phyloP scores from a whole-genome alignment of 2,797 vertebrate species.

The Podarcis siculus region DNA sequence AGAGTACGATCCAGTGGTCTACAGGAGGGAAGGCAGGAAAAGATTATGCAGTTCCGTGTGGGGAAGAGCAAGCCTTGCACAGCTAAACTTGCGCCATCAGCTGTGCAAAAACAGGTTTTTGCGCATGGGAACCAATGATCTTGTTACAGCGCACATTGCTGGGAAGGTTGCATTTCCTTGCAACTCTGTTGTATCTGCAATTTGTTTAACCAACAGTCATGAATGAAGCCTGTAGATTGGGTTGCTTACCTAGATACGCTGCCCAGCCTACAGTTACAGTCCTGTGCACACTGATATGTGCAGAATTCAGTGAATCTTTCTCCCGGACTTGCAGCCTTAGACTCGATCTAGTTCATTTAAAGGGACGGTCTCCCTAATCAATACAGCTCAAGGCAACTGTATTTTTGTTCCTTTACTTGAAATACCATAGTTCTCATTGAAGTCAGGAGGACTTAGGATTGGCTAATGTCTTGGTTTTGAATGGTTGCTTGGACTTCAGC shows the following conservation, averaged over 20 bases:
- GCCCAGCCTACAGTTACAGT: neutral
- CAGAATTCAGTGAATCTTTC: neutral
- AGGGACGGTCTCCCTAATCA: neutral
- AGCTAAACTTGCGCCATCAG: too few relatives aligned
- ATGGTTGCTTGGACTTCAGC: too few relatives aligned
- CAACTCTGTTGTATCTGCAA: conserved; percentile 2
- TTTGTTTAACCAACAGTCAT: neutral
- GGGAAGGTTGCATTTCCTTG: neutral
- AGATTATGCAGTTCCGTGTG: neutral
- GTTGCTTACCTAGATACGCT: neutral
- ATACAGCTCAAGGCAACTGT: neutral
- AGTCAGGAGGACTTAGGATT: neutral
- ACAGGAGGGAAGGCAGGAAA: neutral
- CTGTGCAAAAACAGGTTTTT: neutral
- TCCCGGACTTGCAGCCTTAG: neutral
- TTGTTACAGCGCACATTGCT: neutral
- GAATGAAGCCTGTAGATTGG: fast-evolving
- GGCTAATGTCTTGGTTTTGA: neutral
- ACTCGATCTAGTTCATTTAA: neutral
- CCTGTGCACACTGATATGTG: neutral
- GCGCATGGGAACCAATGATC: fast-evolving
- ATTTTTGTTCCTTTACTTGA: neutral
- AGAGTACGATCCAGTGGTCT: neutral
- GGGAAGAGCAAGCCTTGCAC: neutral
- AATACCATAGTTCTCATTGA: neutral